These are phyloP conservation scores for Pipra filicauda DNA, from an alignment of 2,113 vertebrate genomes.

Conservation along the genomic window DNA sequence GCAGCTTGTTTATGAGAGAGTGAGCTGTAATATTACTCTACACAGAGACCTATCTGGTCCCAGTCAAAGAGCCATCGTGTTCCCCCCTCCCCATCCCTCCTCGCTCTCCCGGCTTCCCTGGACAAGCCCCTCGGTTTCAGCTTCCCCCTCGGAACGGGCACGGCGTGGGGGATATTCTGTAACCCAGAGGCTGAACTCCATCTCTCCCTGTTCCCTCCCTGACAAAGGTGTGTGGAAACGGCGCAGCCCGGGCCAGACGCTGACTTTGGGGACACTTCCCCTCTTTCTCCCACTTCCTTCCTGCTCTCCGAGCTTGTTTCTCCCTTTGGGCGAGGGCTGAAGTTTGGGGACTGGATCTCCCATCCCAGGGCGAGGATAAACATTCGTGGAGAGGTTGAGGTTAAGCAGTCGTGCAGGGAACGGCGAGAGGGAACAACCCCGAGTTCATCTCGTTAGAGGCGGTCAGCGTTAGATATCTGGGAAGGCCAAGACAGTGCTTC, in stretches of 20 bases:
- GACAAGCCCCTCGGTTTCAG: not conserved
- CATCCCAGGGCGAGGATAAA: constrained; percentile 57
- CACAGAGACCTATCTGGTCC: constrained; percentile 77
- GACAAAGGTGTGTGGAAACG: not conserved
- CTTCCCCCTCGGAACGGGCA: not conserved
- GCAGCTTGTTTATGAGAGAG: constrained; percentile 79
- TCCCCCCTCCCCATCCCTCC: constrained; percentile 7
- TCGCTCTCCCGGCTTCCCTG: not conserved
- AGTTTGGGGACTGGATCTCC: constrained; percentile 9
- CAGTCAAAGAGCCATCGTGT: constrained; percentile 63
- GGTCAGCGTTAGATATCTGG: constrained; percentile 70
- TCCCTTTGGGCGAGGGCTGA: not conserved
- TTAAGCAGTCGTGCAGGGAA: constrained; percentile 60
- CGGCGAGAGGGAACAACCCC: constrained; percentile 46
- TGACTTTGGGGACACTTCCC: not conserved
- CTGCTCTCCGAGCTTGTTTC: not conserved
- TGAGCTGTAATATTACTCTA: constrained; percentile 77
- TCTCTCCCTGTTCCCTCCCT: not conserved
- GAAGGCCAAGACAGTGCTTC: constrained; percentile 77
- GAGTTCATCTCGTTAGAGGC: constrained; percentile 70
- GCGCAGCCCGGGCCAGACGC: not conserved
- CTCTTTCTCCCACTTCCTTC: not conserved
- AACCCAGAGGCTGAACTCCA: not conserved
- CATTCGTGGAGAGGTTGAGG: constrained; percentile 65
- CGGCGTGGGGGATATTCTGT: not conserved